Percentiles rank a stretch among this genome's conserved stretches.
These are phyloP conservation scores for Parazoanthus swiftii DNA, from an alignment of 92 coral and sea anemone genomes.

Conservation along the genomic window DNA sequence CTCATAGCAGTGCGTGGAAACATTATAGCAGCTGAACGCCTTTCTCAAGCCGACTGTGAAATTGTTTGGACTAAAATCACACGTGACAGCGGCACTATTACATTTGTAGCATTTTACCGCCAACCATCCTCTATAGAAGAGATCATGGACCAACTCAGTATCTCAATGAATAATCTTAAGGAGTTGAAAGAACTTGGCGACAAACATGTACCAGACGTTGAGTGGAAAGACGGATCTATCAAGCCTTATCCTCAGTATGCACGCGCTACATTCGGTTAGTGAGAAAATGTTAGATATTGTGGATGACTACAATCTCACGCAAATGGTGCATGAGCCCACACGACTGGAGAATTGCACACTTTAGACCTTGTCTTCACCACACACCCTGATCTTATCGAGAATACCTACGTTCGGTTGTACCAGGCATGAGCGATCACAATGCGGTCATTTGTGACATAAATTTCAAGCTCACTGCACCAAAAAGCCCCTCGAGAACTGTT, in stretches of 20 bases:
- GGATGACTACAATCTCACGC: constrained; percentile 28
- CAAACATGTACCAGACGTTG: constrained; percentile 23
- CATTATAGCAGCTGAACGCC: not conserved
- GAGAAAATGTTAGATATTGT: constrained; percentile 24
- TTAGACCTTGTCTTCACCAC: constrained; percentile 13
- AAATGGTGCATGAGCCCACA: constrained; percentile 23
- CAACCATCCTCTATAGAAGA: constrained; percentile 4
- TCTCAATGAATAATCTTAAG: constrained; percentile 21
- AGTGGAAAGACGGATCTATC: constrained; percentile 31
- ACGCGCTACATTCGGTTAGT: not conserved
- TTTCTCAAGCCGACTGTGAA: constrained; percentile 26
- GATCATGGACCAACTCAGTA: constrained; percentile 19
- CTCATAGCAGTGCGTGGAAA: constrained; percentile 26
- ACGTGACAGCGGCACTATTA: constrained; percentile 8
- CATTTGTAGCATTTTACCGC: constrained; percentile 9
- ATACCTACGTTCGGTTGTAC: constrained; percentile 12
- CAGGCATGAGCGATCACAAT: constrained; percentile 33
- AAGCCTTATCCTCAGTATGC: constrained; percentile 23
- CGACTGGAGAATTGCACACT: constrained; percentile 16
- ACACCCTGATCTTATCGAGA: constrained; percentile 19
- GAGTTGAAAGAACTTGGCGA: constrained; percentile 1
- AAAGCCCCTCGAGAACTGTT: constrained; percentile 10
- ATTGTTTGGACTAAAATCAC: constrained; percentile 32
- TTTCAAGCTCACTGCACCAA: constrained; percentile 23
- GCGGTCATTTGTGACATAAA: constrained; percentile 26